Evolutionary conservation across 2,797 vertebrate species (phyloP).

Genomic region (Acanthiza pusilla): DNA sequence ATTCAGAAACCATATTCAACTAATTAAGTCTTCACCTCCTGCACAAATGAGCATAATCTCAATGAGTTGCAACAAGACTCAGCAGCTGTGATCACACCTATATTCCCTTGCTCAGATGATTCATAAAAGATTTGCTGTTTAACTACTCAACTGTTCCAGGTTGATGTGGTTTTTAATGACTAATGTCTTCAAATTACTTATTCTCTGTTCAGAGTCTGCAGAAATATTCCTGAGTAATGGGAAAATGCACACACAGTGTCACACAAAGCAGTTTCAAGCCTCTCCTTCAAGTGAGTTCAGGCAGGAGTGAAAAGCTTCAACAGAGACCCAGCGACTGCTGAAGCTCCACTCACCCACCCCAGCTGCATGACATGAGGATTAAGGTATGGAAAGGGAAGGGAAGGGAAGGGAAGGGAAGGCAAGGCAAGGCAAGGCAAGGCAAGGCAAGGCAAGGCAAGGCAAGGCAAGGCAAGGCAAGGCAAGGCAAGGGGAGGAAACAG

Average conservation of each 20-base stretch:
- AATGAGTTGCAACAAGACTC: background rate
- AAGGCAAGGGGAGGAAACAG: background rate
- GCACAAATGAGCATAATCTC: conserved; percentile 2
- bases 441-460: too few species aligned
- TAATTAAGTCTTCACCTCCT: conserved; percentile 27
- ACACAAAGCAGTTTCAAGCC: background rate
- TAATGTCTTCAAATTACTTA: background rate
- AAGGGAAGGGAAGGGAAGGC: background rate
- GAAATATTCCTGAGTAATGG: background rate
- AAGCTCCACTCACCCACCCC: background rate
- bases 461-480: background rate
- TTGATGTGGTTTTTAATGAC: background rate
- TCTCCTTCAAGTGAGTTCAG: background rate
- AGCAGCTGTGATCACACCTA: conserved; percentile 50
- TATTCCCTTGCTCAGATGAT: conserved; percentile 1
- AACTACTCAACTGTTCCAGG: background rate
- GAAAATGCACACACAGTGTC: background rate
- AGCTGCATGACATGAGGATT: background rate
- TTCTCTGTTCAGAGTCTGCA: background rate
- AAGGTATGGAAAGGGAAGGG: background rate
- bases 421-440: too few species aligned
- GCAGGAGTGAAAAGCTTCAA: background rate
- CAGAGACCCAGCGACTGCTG: background rate
- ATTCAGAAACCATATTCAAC: background rate
- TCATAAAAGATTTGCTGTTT: conserved; percentile 5